Evolutionary conservation across 2,888 invertebrate species (phyloP).

Genomic region (Dryadula phaetusa): DNA sequence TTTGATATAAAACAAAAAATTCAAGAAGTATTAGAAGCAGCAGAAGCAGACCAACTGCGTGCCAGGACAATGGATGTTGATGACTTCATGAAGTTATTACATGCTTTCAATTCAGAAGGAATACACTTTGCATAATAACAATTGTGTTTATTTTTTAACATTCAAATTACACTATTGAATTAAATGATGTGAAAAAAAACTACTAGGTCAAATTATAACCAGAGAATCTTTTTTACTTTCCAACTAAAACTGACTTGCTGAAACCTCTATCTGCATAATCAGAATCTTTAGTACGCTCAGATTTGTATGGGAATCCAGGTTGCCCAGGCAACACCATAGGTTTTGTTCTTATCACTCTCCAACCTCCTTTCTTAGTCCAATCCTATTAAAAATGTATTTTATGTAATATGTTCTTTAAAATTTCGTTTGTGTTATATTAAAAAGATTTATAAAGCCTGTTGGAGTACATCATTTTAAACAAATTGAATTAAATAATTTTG

Average conservation of each 20-base stretch:
- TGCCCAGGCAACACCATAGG: slow-evolving; percentile 87
- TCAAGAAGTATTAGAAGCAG: slow-evolving; percentile 87
- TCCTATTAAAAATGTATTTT: slow-evolving; percentile 75
- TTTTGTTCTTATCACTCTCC: slow-evolving; percentile 86
- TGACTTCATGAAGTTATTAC: slow-evolving; percentile 94
- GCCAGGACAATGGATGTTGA: slow-evolving; percentile 98
- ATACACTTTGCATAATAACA: slow-evolving; percentile 92
- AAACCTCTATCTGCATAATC: slow-evolving; percentile 91
- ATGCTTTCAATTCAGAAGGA: slow-evolving; percentile 95
- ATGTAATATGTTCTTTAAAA: not conserved
- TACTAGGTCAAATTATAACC: slow-evolving; percentile 23
- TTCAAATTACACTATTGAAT: slow-evolving; percentile 6
- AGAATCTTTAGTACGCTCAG: slow-evolving; percentile 81
- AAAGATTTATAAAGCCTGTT: too few species aligned
- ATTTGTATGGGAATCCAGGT: slow-evolving; percentile 86
- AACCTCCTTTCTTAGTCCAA: slow-evolving; percentile 91
- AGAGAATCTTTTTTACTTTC: slow-evolving; percentile 28
- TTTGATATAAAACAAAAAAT: slow-evolving; percentile 94
- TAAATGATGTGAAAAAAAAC: slow-evolving; percentile 27
- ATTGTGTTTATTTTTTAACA: slow-evolving; percentile 40
- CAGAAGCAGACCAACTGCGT: slow-evolving; percentile 89
- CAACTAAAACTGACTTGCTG: slow-evolving; percentile 78
- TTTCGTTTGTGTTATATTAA: too few species aligned
- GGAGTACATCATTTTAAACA: too few species aligned
- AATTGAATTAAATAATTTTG: too few species aligned